These are phyloP conservation scores for Corythornis cristatus DNA, from an alignment of 2,113 vertebrate species.

Conservation along the genomic window DNA sequence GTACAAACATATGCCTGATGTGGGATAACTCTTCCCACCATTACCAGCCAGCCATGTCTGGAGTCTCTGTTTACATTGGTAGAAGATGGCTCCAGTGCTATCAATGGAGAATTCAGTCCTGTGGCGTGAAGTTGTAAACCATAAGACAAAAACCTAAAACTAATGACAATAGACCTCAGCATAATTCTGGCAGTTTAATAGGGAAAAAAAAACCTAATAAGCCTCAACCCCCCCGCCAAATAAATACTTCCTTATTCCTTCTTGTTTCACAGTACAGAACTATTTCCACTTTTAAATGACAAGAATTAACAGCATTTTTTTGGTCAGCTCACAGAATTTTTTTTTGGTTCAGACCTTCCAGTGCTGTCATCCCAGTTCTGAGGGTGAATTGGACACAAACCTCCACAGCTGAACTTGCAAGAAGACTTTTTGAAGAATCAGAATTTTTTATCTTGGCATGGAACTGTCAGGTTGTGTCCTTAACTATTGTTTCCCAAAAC, in stretches of 20 bases:
- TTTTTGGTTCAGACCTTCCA: not conserved
- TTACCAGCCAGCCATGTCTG: no score
- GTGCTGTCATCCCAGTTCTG: rapidly evolving
- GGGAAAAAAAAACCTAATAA: not conserved
- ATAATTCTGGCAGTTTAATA: slow-evolving; percentile 1
- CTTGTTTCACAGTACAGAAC: not conserved
- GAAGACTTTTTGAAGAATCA: not conserved
- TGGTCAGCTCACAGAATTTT: not conserved
- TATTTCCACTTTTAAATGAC: not conserved
- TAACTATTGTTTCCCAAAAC: not conserved
- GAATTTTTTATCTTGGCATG: not conserved
- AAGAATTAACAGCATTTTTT: not conserved
- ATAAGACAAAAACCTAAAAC: no score
- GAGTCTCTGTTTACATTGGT: not conserved
- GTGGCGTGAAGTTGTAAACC: no score
- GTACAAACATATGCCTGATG: no score
- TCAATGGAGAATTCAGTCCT: no score
- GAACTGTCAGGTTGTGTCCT: not conserved
- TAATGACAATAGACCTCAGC: no score
- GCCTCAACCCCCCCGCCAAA: not conserved
- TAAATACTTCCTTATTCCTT: not conserved
- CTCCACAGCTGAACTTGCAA: not conserved
- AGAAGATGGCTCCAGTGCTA: no score
- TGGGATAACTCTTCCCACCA: no score
- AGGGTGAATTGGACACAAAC: not conserved